A percentile compares a stretch with the other conserved stretches of the same genome.
These are phyloP conservation scores for Yponomeuta cagnagella DNA, from an alignment of 2,888 invertebrate genomes.

Conservation along the genomic window DNA sequence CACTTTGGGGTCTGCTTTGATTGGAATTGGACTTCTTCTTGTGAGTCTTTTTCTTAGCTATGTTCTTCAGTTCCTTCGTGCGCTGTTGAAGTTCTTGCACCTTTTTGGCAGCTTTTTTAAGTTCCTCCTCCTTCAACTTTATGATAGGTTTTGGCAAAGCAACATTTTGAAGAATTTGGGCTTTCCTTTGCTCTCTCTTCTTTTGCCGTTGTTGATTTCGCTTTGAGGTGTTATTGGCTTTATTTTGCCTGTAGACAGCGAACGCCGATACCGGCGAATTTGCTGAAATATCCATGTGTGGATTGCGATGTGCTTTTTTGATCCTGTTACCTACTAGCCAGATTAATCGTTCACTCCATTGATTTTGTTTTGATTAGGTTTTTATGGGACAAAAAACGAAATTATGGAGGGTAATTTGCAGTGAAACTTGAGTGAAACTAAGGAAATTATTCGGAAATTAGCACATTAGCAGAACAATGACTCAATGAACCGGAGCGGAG, in stretches of 20 bases:
- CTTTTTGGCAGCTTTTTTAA: constrained; percentile 13
- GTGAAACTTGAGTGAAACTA: too few species aligned
- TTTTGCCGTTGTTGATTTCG: constrained; percentile 44
- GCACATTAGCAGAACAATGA: too few species aligned
- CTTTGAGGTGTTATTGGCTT: constrained; percentile 33
- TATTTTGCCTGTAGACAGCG: constrained; percentile 46
- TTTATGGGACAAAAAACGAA: too few species aligned
- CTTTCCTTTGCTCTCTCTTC: constrained; percentile 13
- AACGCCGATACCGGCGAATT: constrained; percentile 56
- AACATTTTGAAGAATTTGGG: neutral
- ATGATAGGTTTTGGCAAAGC: neutral
- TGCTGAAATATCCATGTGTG: constrained; percentile 37
- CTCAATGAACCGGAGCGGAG: too few species aligned
- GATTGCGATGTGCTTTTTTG: neutral
- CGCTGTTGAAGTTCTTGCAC: constrained; percentile 15
- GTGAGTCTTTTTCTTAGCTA: constrained; percentile 42
- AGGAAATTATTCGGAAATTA: too few species aligned
- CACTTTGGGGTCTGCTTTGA: constrained; percentile 22
- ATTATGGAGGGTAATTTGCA: too few species aligned
- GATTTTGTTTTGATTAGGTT: too few species aligned
- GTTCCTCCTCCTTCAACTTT: neutral
- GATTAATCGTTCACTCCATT: too few species aligned
- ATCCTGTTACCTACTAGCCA: neutral
- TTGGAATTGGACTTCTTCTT: constrained; percentile 40
- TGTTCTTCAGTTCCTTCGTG: constrained; percentile 39